Base-by-base conservation (phyloP, 2,888 invertebrate genomes). In the Antheraea yamamai region DNA sequence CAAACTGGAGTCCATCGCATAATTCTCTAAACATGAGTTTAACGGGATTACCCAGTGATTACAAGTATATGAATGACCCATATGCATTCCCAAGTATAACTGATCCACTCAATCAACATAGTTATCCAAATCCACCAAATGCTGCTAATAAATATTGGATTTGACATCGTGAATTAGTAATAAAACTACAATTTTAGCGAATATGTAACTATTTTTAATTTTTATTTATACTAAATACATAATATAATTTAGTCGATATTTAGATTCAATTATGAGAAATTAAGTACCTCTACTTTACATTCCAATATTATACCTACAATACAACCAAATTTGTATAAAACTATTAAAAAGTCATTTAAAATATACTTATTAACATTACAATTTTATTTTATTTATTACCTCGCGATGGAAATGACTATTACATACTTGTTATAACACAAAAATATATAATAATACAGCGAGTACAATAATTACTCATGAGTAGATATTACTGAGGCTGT, bases 1-100 rank as follows among this genome's bases (percentile, higher is more conserved):
- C 96, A 0, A 96, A 95, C 81, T 95, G 95, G 95, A 95, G 93
- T 81, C 93, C 95, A 8, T 92, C 95, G 6, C 94, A 95, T 75
- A 93, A 91, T 79, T 91, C 95, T 20, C 83, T 95, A 66, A 95
- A 95, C 77, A 95, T 95, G 94, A 93, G 93, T 80, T 85, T 95
- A 47, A 88, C 92, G 51, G 94, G 95, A 6, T 82, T 95, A 52
- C 91, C 95, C 18, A 93, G 92, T 83, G 95, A 95, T 80, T 95
- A 95, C 78, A 95, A 95, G 79, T 95, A 95, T 79, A 95, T 95
- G 91, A 93, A 94, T 76, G 95, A 95, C 81, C 94, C 95, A 1
- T 95, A 95, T 81, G 86, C 94, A 1, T 95, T 95, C 78, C 90
- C 95, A 1, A 95, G 91, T 78, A 91, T 95, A 75, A 81, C 89